These are phyloP conservation scores for Porites australiensis DNA, from an alignment of 64 coral and sea anemone species.

Conservation along the genomic window DNA sequence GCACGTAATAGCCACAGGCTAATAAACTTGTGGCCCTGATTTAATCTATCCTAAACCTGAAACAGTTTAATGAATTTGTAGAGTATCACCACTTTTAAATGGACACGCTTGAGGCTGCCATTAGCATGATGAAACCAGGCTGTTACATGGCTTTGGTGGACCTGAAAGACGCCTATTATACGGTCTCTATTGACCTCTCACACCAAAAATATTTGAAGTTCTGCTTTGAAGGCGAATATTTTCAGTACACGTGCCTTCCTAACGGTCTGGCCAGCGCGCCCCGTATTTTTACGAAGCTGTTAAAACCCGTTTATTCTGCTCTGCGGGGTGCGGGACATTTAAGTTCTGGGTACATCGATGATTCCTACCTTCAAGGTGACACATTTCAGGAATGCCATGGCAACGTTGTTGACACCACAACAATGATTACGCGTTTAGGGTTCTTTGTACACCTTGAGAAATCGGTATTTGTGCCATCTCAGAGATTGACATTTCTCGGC, in stretches of 20 bases:
- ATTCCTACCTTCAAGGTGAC: constrained; percentile 47
- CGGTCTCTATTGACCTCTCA: constrained; percentile 35
- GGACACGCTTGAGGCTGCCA: constrained; percentile 47
- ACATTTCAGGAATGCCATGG: neutral
- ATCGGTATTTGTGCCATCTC: constrained; percentile 57
- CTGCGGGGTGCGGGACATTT: constrained; percentile 11
- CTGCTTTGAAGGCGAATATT: constrained; percentile 34
- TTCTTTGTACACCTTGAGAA: constrained; percentile 58
- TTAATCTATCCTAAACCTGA: constrained; percentile 58
- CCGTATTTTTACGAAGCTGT: constrained; percentile 42
- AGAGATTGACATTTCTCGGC: constrained; percentile 45
- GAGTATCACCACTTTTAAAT: constrained; percentile 56
- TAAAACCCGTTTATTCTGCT: constrained; percentile 21
- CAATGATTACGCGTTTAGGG: constrained; percentile 22
- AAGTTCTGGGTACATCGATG: constrained; percentile 28
- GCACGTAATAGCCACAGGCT: too few relatives aligned
- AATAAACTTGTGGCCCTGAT: too few relatives aligned
- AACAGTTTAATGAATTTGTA: constrained; percentile 71
- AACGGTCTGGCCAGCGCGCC: constrained; percentile 39
- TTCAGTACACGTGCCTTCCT: constrained; percentile 34
- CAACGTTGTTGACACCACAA: constrained; percentile 40
- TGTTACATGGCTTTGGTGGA: constrained; percentile 56
- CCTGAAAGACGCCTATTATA: constrained; percentile 63
- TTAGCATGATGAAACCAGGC: constrained; percentile 45
- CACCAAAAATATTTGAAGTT: constrained; percentile 67